phyloP scores from a whole-genome alignment of 2,113 vertebrate species.

The Blennius ocellaris region DNA sequence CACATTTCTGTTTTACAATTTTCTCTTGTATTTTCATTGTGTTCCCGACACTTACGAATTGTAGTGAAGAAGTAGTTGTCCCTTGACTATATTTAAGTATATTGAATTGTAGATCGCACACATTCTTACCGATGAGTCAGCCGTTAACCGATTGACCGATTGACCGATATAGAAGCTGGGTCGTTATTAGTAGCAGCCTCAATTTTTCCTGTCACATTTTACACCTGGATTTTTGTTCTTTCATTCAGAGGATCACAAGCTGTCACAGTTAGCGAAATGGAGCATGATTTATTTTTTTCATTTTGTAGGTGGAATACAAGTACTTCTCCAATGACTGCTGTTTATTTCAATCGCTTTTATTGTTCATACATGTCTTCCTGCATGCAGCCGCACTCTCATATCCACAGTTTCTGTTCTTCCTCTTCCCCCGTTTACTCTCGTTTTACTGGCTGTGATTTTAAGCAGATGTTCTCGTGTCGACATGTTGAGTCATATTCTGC shows the following conservation, averaged over 20 bases:
- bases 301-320: not conserved
- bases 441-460: constrained; percentile 55
- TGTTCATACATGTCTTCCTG: not conserved
- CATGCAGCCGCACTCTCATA: not conserved
- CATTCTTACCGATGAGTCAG: too few relatives aligned
- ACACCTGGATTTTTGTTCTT: not conserved
- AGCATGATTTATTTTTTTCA: not conserved
- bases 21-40: too few relatives aligned
- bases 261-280: constrained; percentile 1
- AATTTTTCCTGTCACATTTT: not conserved
- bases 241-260: not conserved
- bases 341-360: not conserved
- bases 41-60: too few relatives aligned
- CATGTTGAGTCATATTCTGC: constrained; percentile 59
- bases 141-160: too few relatives aligned
- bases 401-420: not conserved
- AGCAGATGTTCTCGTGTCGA: constrained; percentile 63
- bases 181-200: too few relatives aligned
- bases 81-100: too few relatives aligned
- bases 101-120: too few relatives aligned
- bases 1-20: too few relatives aligned
- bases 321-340: not conserved
- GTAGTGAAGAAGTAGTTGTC: too few relatives aligned
- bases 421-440: not conserved
- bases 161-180: too few relatives aligned